Conservation (phyloP, 1,140 invertebrate genomes). For the Archivesica marissinica region DNA sequence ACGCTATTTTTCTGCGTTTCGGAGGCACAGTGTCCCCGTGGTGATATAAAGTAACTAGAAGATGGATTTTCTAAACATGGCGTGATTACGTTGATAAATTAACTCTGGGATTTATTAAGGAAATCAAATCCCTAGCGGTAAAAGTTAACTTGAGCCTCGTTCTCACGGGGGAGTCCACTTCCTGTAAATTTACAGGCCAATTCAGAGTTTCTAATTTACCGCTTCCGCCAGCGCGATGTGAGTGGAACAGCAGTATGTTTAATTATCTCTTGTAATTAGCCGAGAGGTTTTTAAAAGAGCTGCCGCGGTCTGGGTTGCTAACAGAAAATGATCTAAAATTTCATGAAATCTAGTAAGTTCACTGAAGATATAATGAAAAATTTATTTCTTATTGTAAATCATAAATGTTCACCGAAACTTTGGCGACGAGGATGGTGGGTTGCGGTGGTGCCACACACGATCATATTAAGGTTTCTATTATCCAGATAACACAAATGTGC, state of each 20-base stretch:
- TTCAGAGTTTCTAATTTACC: constrained; percentile 48
- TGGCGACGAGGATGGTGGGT: too few species aligned
- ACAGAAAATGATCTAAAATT: neutral
- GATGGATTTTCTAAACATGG: constrained; percentile 54
- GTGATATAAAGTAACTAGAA: constrained; percentile 52
- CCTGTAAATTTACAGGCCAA: constrained; percentile 48
- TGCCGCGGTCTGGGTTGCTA: neutral
- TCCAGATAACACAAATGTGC: too few species aligned
- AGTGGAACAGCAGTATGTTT: neutral
- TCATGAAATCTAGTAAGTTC: neutral
- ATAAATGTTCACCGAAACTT: too few species aligned
- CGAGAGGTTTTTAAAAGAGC: neutral
- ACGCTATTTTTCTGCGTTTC: constrained; percentile 48
- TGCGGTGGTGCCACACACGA: too few species aligned
- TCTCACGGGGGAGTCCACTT: constrained; percentile 45
- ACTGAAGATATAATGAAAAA: constrained; percentile 6
- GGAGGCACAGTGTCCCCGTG: constrained; percentile 7
- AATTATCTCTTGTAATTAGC: constrained; percentile 29
- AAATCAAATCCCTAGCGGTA: constrained; percentile 30
- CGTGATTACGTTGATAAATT: constrained; percentile 54
- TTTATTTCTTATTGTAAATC: too few species aligned
- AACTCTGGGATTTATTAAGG: constrained; percentile 55
- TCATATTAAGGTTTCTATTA: too few species aligned
- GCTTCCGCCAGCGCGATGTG: neutral
- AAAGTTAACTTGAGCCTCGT: constrained; percentile 44